Percentiles rank a stretch among this genome's conserved stretches.
phyloP scores from a whole-genome alignment of 2,797 vertebrate species.

The Columba guinea region DNA sequence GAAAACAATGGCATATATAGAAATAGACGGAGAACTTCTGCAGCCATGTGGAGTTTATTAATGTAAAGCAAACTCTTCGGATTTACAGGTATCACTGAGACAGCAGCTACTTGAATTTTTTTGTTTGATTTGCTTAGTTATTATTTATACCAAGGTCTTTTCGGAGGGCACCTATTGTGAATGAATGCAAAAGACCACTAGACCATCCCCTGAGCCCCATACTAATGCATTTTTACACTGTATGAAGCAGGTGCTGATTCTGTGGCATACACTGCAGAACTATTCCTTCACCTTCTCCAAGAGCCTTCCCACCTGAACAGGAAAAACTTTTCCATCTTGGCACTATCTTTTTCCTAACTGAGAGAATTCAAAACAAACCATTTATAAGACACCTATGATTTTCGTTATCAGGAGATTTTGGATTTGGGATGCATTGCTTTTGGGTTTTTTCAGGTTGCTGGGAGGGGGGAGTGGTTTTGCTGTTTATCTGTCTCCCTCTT shows the following conservation, averaged over 20 bases:
- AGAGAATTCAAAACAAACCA: neutral
- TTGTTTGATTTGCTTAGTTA: neutral
- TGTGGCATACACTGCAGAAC: neutral
- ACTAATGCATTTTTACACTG: neutral
- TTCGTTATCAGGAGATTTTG: neutral
- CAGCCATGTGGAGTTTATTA: neutral
- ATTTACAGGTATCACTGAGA: neutral
- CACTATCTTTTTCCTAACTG: neutral
- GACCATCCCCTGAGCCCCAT: neutral
- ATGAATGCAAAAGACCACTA: slow-evolving; percentile 2
- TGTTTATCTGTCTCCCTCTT: neutral
- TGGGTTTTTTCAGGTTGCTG: no score
- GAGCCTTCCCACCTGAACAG: neutral
- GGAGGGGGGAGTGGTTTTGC: neutral
- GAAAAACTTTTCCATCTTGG: neutral
- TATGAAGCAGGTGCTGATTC: neutral
- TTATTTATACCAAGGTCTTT: neutral
- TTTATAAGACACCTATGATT: neutral
- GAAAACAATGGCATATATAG: neutral
- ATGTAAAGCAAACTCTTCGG: neutral
- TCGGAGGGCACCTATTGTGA: neutral
- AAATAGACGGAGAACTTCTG: neutral
- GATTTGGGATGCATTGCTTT: neutral
- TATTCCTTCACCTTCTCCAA: neutral
- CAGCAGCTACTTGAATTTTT: neutral